Base-by-base conservation (phyloP, 1,140 invertebrate genomes). In the Diplogasteroides magnus region DNA sequence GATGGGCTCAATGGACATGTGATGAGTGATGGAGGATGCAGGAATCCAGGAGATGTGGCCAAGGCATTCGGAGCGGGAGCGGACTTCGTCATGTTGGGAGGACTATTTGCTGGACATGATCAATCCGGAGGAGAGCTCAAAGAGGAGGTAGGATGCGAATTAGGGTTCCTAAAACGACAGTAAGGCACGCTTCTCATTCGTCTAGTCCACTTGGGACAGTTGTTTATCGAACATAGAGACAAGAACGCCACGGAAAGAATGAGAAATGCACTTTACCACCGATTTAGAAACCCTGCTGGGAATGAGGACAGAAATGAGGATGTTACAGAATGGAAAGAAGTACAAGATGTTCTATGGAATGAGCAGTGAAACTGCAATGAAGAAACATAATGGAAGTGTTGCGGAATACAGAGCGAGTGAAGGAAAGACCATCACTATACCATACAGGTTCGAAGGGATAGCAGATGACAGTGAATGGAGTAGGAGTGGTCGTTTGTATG, bases 41-140 rank as follows among this genome's bases (percentile, higher is more conserved):
- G 90, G 1, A 93, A 92, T 84, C 91, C 93, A 1, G 91, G 93
- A 26, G 93, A 96, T 84, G 89, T 96, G 25, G 90, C 92, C 0
- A 96, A 96, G 83, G 93, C 93, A 0, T 94, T 96, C 85, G 93
- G 92, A 57, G 93, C 91, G 26, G 31, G 93, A 6, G 93, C 93
- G 27, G 93, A 96, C 85, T 96, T 94, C 86, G 93, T 96, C 13
- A 97, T 97, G 93, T 86, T 92, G 29, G 93, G 93, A 56, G 93
- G 93, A 59, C 93, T 96, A 91, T 89, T 97, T 77, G 92, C 93
- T 11, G 92, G 92, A 0, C 93, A 96, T 79, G 92, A 94, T 79
- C 91, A 97, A 85, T 92, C 90, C 68, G 91, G 89, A 1, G 93
- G 93, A 0, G 92, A 94, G 25, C 82, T 92, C 11, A 90, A 93